Evolutionary conservation across 1,140 invertebrate species (phyloP).

Genomic region (Scaptodrosophila lebanonensis): DNA sequence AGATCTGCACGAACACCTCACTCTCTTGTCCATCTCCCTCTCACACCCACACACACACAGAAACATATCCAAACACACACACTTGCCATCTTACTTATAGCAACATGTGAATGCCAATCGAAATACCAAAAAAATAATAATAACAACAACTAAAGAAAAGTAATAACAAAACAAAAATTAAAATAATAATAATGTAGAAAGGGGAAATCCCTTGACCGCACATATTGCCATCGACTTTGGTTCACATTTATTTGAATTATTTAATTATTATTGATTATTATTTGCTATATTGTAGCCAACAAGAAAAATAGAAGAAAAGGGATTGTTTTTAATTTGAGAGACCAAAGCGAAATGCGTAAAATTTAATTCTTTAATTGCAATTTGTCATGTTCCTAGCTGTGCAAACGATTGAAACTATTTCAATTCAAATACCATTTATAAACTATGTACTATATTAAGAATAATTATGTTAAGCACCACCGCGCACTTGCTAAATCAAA

Average conservation of each 20-base stretch:
- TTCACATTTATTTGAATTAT: no score
- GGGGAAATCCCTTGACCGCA: no score
- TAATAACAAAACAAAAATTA: neutral
- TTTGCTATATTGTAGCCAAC: constrained; percentile 18
- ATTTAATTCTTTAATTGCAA: constrained; percentile 7
- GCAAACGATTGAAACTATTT: constrained; percentile 21
- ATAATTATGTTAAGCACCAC: constrained; percentile 12
- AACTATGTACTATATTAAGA: constrained; percentile 12
- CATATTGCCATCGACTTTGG: no score
- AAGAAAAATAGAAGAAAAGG: constrained; percentile 12
- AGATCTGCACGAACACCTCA: constrained; percentile 5
- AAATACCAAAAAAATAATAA: constrained; percentile 12
- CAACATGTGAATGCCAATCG: constrained; percentile 43
- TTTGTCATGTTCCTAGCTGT: constrained; percentile 36
- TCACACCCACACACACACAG: constrained; percentile 3
- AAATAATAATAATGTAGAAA: neutral
- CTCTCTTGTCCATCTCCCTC: constrained; percentile 16
- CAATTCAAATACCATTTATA: constrained; percentile 3
- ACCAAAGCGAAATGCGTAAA: constrained; percentile 15
- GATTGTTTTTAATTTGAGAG: constrained; percentile 51
- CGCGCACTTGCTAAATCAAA: constrained; percentile 20
- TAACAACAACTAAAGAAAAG: constrained; percentile 6
- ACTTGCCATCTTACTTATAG: constrained; percentile 34
- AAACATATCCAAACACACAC: constrained; percentile 9
- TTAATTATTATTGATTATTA: no score